Conservation (phyloP, 35 echinoderm and acorn worm genomes). For the Nesometra sesokonis region DNA sequence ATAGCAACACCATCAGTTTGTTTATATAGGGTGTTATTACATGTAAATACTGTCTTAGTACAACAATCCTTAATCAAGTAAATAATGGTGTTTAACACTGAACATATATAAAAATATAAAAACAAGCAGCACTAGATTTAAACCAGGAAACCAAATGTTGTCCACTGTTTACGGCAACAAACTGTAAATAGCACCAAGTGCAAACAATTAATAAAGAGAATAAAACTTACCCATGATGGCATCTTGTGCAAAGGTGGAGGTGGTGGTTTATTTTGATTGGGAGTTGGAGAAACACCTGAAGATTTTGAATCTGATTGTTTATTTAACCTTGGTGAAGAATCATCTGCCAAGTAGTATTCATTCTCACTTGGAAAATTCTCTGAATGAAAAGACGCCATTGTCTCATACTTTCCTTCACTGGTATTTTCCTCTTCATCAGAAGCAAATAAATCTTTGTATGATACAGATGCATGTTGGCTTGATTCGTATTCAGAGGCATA, state of each 20-base stretch:
- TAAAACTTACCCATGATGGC: conserved; percentile 18
- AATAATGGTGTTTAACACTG: too few relatives aligned
- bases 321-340: not conserved
- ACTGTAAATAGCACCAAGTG: too few relatives aligned
- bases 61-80: too few relatives aligned
- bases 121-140: too few relatives aligned
- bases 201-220: too few relatives aligned
- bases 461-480: not conserved
- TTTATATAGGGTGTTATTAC: too few relatives aligned
- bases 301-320: not conserved
- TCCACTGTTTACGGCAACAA: too few relatives aligned
- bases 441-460: not conserved
- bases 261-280: not conserved
- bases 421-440: not conserved
- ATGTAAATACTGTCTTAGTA: too few relatives aligned
- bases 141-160: too few relatives aligned
- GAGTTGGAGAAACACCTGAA: not conserved
- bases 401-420: not conserved
- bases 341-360: not conserved
- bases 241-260: conserved; percentile 8
- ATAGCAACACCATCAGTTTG: too few relatives aligned
- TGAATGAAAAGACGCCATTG: not conserved
- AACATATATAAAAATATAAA: too few relatives aligned
- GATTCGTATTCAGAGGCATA: not conserved
- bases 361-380: not conserved